phyloP scores from a whole-genome alignment of 2,113 vertebrate genomes.

The Oreotrochilus melanogaster region DNA sequence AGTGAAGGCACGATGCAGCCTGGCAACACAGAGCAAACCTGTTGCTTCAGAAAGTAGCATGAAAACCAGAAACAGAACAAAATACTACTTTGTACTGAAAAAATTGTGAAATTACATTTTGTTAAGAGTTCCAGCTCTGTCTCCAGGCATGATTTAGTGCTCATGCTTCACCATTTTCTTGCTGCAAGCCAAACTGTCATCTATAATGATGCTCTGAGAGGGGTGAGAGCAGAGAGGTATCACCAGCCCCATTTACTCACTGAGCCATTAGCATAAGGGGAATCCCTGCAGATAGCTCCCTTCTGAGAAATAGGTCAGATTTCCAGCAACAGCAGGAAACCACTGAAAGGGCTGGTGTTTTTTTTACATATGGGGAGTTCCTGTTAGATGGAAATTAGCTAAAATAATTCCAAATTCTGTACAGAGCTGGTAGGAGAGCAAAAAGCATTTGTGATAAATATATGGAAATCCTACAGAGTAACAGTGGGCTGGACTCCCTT shows the following conservation, averaged over 20 bases:
- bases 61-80: not conserved
- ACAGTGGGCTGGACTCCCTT: not conserved
- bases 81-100: not conserved
- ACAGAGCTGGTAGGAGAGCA: not conserved
- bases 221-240: not conserved
- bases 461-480: not conserved
- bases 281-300: not conserved
- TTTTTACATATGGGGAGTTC: not conserved
- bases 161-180: not conserved
- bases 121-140: not conserved
- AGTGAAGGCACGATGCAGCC: not conserved
- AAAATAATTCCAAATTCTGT: not conserved
- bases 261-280: not conserved
- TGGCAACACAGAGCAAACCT: not conserved
- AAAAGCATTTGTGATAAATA: not conserved
- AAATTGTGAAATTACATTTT: not conserved
- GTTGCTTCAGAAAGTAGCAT: not conserved
- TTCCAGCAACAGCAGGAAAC: not conserved
- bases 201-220: not conserved
- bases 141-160: not conserved
- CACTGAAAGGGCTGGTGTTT: not conserved
- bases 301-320: not conserved
- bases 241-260: not conserved
- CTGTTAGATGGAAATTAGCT: not conserved
- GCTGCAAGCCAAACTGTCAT: not conserved